Evolutionary conservation across 2,797 vertebrate genomes (phyloP).

Genomic region (Dromococcyx pavoninus): DNA sequence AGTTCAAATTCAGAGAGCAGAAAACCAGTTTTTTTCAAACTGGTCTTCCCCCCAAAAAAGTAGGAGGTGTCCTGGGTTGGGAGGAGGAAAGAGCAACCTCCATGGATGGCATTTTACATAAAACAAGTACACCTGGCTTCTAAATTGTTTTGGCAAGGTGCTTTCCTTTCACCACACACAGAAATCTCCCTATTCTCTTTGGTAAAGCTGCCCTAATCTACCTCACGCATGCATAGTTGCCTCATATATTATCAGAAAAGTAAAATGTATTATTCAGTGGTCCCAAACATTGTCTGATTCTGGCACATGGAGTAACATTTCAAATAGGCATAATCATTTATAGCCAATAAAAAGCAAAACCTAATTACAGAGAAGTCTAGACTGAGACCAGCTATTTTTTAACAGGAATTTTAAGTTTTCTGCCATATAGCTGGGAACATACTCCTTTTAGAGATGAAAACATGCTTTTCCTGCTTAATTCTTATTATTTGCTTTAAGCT

Average conservation of each 20-base stretch:
- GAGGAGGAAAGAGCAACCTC: not conserved
- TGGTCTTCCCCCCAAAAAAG: not conserved
- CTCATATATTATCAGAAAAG: not conserved
- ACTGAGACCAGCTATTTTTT: not conserved
- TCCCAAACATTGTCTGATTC: not conserved
- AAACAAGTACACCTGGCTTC: not conserved
- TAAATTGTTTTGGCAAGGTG: not conserved
- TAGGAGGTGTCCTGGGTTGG: not conserved
- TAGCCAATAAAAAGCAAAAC: not conserved
- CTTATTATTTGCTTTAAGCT: not conserved
- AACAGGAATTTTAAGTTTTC: not conserved
- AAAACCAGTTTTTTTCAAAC: not conserved
- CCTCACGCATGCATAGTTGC: not conserved
- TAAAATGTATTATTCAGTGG: not conserved
- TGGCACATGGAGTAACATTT: not conserved
- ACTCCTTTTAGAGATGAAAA: not conserved
- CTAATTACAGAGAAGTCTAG: not conserved
- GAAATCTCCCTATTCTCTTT: not conserved
- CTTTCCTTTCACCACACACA: not conserved
- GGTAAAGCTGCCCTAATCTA: not conserved
- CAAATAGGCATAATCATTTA: not conserved
- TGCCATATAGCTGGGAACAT: not conserved
- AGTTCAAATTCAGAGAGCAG: not conserved
- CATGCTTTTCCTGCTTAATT: not conserved
- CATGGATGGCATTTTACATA: not conserved